Base-by-base conservation (phyloP, 2,888 invertebrate species). In the Parnassius smintheus region DNA sequence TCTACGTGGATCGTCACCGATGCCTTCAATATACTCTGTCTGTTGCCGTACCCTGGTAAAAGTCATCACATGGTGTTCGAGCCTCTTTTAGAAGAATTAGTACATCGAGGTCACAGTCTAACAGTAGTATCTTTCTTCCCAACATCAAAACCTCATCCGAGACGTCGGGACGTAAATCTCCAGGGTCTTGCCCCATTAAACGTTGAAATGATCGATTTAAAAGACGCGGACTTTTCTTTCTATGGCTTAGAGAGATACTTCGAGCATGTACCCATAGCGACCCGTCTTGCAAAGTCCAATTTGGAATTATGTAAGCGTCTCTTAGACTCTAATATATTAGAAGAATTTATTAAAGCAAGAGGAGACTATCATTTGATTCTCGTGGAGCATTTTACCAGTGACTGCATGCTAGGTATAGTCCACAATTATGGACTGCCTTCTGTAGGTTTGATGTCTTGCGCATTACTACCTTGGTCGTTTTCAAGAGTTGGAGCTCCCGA, bases 1-100 rank as follows among this genome's bases (percentile, higher is more conserved):
- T 57, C 25, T 11, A 13, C 35, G 45, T 59, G 42, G 49, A 49
- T 49, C 18, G 44, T 59, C 49, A 25, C 52, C 2, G 66, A 74
- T 13, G 70, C 74, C 54, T 80, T 74, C 56, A 77, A 73, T 54
- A 86, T 92, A 52, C 75, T 93, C 9, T 89, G 82, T 11, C 65
- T 89, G 1, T 82, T 93, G 48, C 85, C 86, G 2, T 89, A 92
- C 65, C 76, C 81, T 0, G 92, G 92, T 0, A 90, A 88, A 62
- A 93, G 93, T 59, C 93, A 93, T 67, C 85, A 91, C 66, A 82
- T 86, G 68, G 86, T 92, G 2, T 92, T 92, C 65, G 82, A 86
- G 52, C 87, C 91, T 0, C 70, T 93, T 9, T 65, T 93, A 2
- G 75, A 83, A 2, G 88, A 88, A 62, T 69, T 93, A 52, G 81